Base-by-base conservation (phyloP, 2,888 invertebrate species). In the Spatulosminthurus flaviceps region DNA sequence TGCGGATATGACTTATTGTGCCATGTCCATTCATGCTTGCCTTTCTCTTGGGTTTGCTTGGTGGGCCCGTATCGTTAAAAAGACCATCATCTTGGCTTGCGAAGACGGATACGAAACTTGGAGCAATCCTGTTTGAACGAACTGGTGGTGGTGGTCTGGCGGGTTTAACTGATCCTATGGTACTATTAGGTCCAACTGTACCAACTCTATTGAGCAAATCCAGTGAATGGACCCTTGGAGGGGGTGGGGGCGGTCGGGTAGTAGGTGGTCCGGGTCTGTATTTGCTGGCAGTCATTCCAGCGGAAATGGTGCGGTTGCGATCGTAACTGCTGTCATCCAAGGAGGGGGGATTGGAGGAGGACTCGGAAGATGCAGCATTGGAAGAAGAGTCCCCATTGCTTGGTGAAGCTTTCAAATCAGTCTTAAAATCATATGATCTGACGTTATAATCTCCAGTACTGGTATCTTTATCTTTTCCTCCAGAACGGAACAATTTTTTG, bases 21-120 rank as follows among this genome's bases (percentile, higher is more conserved):
- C 26, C 13, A 24, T 74, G 74, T 29, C 74, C 61, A 64, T 80
- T 84, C 81, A 84, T 83, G 41, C 83, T 83, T 11, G 83, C 83
- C 69, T 85, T 85, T 60, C 85, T 70, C 43, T 77, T 82, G 0
- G 85, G 85, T 70, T 85, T 85, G 69, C 82, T 82, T 24, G 85
- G 85, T 43, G 85, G 84, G 21, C 78, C 79, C 2, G 61, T 22
- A 5, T 80, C 82, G 4, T 61, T 28, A 4, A 29, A 28, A 0
- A 11, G 0, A 22, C 41, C 34, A 11, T 73, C 76, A 28, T 80
- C 81, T 24, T 82, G 81, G 34, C 81, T 80, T 41, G 77, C 82
- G 73, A 85, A 85, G n/a, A 85, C 85, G 11, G 84, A 81, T 0
- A 83, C 83, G 64, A 85, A 85, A 69, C 84, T 83, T 41, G 85